These are phyloP conservation scores for Lepidocyrtoides sp. DNA, from an alignment of 2,888 invertebrate species.

Conservation along the genomic window DNA sequence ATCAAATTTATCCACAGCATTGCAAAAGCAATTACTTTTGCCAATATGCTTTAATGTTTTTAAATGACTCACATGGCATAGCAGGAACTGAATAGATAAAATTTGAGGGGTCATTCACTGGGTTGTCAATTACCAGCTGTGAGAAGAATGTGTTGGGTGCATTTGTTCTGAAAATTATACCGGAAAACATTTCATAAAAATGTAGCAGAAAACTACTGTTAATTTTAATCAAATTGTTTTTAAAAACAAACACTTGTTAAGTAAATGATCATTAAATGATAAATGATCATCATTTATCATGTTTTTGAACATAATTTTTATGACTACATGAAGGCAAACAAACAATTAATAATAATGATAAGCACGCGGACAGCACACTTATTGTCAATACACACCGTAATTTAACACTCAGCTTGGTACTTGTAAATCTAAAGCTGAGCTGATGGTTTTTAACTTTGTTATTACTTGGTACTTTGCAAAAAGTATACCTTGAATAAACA, in stretches of 20 bases:
- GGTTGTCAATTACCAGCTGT: constrained; percentile 79
- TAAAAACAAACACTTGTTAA: no score
- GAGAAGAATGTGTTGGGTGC: constrained; percentile 83
- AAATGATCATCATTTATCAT: no score
- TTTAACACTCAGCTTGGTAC: constrained; percentile 20
- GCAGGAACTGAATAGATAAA: constrained; percentile 81
- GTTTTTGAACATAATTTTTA: no score
- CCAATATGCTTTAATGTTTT: not conserved
- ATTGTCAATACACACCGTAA: not conserved
- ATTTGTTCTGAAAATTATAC: constrained; percentile 77
- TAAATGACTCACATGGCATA: constrained; percentile 81
- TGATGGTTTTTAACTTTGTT: not conserved
- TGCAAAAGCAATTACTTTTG: not conserved
- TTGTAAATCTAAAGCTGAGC: not conserved
- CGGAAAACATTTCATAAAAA: not conserved
- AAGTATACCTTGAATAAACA: no score
- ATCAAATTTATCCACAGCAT: not conserved
- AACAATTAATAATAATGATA: not conserved
- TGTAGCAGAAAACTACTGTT: not conserved
- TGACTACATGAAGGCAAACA: not conserved
- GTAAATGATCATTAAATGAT: no score
- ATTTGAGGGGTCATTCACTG: constrained; percentile 81
- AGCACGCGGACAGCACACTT: not conserved
- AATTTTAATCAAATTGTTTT: no score
- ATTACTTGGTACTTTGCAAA: no score